These are phyloP conservation scores for Cottus gobio DNA, from an alignment of 2,113 vertebrate genomes.

Conservation along the genomic window DNA sequence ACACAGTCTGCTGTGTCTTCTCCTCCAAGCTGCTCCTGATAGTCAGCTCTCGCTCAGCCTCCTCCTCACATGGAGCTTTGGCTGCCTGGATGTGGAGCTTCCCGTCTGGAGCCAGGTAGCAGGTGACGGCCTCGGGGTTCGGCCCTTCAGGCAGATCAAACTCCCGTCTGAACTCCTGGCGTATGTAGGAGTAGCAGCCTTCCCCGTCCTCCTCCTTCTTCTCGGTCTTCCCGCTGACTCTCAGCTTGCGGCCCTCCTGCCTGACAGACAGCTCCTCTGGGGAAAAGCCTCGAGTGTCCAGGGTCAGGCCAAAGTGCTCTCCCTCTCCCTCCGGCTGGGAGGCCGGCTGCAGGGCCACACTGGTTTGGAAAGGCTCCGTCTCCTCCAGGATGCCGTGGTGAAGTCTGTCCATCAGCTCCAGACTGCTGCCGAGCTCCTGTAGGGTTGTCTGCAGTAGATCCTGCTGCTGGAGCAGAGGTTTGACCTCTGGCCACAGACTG, in stretches of 20 bases:
- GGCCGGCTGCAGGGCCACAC: constrained; percentile 2
- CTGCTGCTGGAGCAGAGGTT: constrained; percentile 69
- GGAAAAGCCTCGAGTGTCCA: constrained; percentile 70
- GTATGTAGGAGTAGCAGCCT: constrained; percentile 12
- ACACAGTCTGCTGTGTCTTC: constrained; percentile 49
- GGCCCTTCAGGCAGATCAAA: constrained; percentile 76
- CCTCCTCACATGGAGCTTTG: constrained; percentile 9
- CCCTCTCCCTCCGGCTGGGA: constrained; percentile 68
- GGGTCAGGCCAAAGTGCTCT: constrained; percentile 64
- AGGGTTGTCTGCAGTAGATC: constrained; percentile 62
- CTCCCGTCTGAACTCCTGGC: constrained; percentile 78
- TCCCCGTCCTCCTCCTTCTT: constrained; percentile 54
- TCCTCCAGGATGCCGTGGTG: constrained; percentile 66
- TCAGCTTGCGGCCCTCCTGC: constrained; percentile 67
- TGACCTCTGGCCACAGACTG: constrained; percentile 74
- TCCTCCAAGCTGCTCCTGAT: constrained; percentile 50
- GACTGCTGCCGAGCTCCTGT: constrained; percentile 46
- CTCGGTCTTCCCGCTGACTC: constrained; percentile 64
- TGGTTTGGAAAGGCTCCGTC: constrained; percentile 21
- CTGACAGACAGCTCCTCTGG: constrained; percentile 78
- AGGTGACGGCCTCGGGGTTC: constrained; percentile 64
- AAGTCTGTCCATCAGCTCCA: constrained; percentile 64
- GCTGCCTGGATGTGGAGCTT: constrained; percentile 61
- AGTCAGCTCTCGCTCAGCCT: constrained; percentile 54
- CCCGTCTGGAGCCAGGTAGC: constrained; percentile 65